phyloP scores from a whole-genome alignment of 2,797 vertebrate species.

The Falco naumanni region DNA sequence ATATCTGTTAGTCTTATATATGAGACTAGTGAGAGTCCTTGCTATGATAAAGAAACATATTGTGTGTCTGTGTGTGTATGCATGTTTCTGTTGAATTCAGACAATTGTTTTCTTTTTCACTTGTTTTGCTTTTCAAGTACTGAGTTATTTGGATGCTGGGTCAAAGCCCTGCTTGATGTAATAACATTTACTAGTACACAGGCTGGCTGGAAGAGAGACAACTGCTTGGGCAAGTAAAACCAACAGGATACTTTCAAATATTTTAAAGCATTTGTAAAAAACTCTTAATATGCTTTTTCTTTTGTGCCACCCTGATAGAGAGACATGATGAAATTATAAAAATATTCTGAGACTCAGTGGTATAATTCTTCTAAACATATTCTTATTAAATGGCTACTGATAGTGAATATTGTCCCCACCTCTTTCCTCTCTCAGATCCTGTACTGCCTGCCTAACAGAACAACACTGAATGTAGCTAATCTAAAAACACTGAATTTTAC shows the following conservation, averaged over 20 bases:
- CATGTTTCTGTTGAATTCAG: neutral
- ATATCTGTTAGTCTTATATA: neutral
- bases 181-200: neutral
- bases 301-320: neutral
- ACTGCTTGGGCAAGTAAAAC: neutral
- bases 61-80: neutral
- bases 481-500: neutral
- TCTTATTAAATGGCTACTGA: neutral
- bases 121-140: neutral
- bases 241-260: neutral
- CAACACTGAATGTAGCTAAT: neutral
- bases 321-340: neutral
- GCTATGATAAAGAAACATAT: neutral
- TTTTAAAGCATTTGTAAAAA: neutral
- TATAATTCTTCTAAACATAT: neutral
- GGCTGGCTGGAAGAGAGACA: neutral
- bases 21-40: neutral
- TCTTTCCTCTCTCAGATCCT: neutral
- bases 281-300: fast-evolving
- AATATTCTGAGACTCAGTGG: neutral
- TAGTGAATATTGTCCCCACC: neutral
- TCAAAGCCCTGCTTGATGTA: neutral
- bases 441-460: neutral
- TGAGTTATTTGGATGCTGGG: neutral
- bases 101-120: neutral